Conservation (phyloP, 2,888 invertebrate genomes). For the Diloba caeruleocephala region DNA sequence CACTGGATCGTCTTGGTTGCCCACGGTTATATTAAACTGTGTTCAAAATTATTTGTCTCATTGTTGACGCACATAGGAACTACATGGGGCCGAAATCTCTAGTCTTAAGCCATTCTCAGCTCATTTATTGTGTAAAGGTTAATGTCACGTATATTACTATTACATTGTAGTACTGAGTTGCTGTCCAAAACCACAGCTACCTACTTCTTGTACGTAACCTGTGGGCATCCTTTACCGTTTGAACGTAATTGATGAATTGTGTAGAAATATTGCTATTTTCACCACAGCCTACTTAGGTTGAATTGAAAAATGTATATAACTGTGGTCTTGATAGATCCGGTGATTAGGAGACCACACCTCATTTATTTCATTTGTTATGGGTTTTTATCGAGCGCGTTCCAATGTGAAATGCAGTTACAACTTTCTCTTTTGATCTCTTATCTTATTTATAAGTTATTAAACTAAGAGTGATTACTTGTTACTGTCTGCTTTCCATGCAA, state of each 20-base stretch:
- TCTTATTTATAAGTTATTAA: conserved; percentile 22
- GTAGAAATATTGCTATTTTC: conserved; percentile 32
- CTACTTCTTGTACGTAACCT: conserved; percentile 12
- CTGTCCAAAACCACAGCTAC: not conserved
- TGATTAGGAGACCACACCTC: conserved; percentile 37
- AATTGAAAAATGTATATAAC: conserved; percentile 33
- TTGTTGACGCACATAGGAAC: too few relatives aligned
- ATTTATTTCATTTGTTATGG: conserved; percentile 37
- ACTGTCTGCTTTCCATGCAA: not conserved
- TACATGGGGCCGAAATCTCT: too few relatives aligned
- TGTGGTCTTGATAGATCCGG: conserved; percentile 29
- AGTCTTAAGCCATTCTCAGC: too few relatives aligned
- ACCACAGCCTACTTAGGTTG: conserved; percentile 24
- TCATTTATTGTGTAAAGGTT: too few relatives aligned
- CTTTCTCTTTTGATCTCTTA: conserved; percentile 44
- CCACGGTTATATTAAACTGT: too few relatives aligned
- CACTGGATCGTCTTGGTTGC: too few relatives aligned
- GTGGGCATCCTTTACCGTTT: conserved; percentile 49
- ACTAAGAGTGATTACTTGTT: not conserved
- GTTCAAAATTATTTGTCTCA: too few relatives aligned
- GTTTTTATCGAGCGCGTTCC: conserved; percentile 13
- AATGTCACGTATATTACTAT: too few relatives aligned
- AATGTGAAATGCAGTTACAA: conserved; percentile 24
- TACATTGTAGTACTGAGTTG: too few relatives aligned
- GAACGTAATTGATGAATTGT: conserved; percentile 45